These are phyloP conservation scores for Calliopsis andreniformis DNA, from an alignment of 1,140 invertebrate genomes.

Conservation along the genomic window DNA sequence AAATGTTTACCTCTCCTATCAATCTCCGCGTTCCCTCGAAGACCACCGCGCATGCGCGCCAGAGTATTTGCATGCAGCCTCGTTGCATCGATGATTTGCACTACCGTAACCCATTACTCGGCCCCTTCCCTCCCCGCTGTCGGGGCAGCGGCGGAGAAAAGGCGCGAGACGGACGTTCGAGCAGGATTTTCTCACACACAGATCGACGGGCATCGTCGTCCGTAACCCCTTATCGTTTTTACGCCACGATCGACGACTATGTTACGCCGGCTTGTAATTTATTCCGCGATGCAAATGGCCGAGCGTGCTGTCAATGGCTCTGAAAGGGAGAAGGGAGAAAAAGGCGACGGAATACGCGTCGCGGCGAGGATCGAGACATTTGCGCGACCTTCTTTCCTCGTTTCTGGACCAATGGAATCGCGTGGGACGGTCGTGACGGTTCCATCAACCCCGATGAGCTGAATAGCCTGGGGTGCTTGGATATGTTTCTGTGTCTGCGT, in stretches of 20 bases:
- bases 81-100: slow-evolving; percentile 21
- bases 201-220: slow-evolving; percentile 22
- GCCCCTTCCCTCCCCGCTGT: not conserved
- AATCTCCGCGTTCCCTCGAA: slow-evolving; percentile 1
- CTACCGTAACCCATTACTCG: slow-evolving; percentile 14
- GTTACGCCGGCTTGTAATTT: slow-evolving; percentile 42
- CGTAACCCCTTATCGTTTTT: slow-evolving; percentile 38
- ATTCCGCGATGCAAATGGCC: slow-evolving; percentile 35
- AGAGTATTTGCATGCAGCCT: slow-evolving; percentile 10
- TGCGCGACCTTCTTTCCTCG: not conserved
- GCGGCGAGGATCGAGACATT: not conserved
- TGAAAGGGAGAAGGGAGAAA: slow-evolving; percentile 30
- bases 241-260: slow-evolving; percentile 10
- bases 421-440: slow-evolving; percentile 5
- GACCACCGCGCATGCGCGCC: not conserved
- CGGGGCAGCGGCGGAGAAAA: slow-evolving; percentile 5
- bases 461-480: too few species aligned
- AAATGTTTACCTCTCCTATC: not conserved
- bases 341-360: slow-evolving; percentile 11
- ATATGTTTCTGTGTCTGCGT: too few species aligned
- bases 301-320: slow-evolving; percentile 26
- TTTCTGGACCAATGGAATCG: not conserved
- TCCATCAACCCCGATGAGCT: too few species aligned
- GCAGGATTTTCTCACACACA: slow-evolving; percentile 38
- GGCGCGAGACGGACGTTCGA: not conserved